These are phyloP conservation scores for Drosophila bocqueti DNA, from an alignment of 1,140 invertebrate genomes.

Conservation along the genomic window DNA sequence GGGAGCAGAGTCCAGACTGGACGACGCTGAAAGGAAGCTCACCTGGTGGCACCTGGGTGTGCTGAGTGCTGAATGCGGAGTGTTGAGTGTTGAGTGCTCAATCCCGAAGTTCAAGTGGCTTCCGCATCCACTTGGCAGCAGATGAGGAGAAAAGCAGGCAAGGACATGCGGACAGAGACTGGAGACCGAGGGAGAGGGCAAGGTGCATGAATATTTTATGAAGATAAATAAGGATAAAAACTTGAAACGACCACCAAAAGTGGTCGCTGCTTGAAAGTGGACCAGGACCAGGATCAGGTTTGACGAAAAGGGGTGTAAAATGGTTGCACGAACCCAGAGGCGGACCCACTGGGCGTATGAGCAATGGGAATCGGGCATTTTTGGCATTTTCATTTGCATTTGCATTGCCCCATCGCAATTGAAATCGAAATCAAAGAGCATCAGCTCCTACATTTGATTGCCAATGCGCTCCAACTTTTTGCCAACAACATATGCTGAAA, in stretches of 20 bases:
- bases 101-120: conserved; percentile 68
- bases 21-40: conserved; percentile 23
- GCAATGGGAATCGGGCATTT: conserved; percentile 43
- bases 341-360: conserved; percentile 58
- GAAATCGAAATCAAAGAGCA: conserved; percentile 5
- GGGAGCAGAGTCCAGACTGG: conserved; percentile 35
- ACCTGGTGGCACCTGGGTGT: conserved; percentile 31
- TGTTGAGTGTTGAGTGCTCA: conserved; percentile 50
- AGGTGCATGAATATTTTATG: conserved; percentile 82
- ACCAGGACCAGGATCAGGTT: neutral
- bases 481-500: conserved; percentile 12
- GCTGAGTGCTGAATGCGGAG: conserved; percentile 46
- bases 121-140: conserved; percentile 19
- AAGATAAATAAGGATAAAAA: conserved; percentile 84
- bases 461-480: conserved; percentile 20
- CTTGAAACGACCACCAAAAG: conserved; percentile 78
- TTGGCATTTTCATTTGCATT: conserved; percentile 42
- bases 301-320: neutral
- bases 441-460: conserved; percentile 15
- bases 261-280: conserved; percentile 43
- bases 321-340: neutral
- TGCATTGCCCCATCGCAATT: conserved; percentile 31
- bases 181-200: conserved; percentile 27
- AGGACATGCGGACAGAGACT: conserved; percentile 7
- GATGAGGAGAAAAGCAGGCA: neutral